A percentile compares a stretch with the other conserved stretches of the same genome.
Conservation (phyloP, 2,797 vertebrate species). For the Karalla daura region DNA sequence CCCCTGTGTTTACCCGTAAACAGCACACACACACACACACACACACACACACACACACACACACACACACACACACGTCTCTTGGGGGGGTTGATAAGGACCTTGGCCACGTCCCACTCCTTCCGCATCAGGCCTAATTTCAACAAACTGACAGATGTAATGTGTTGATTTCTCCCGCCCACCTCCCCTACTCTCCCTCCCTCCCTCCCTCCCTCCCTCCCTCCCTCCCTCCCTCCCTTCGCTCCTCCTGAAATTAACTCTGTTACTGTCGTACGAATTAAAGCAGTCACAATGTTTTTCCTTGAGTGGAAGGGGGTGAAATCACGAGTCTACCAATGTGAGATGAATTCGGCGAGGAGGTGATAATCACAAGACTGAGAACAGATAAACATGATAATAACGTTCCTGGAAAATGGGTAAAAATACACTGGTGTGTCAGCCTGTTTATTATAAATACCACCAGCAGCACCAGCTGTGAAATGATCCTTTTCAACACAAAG, state of each 20-base stretch:
- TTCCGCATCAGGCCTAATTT: conserved; percentile 3
- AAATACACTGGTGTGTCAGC: conserved; percentile 69
- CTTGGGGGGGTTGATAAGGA: too few species aligned
- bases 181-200: not conserved
- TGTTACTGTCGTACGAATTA: conserved; percentile 26
- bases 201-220: not conserved
- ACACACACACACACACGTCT: too few species aligned
- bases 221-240: too few species aligned
- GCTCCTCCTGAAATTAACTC: conserved; percentile 11
- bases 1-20: conserved; percentile 81
- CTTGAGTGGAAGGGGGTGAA: conserved; percentile 42
- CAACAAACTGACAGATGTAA: conserved; percentile 10
- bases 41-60: too few species aligned
- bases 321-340: conserved; percentile 70
- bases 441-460: conserved; percentile 72
- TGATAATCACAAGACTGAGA: conserved; percentile 77
- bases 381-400: conserved; percentile 72
- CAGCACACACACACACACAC: conserved; percentile 66
- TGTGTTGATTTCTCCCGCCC: not conserved
- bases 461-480: conserved; percentile 66
- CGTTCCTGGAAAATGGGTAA: conserved; percentile 68
- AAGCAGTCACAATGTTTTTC: conserved; percentile 56
- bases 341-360: conserved; percentile 70
- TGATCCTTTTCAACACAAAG: conserved; percentile 55
- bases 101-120: conserved; percentile 14